Conservation (phyloP, 2,888 invertebrate species). For the Encarsia formosa region DNA sequence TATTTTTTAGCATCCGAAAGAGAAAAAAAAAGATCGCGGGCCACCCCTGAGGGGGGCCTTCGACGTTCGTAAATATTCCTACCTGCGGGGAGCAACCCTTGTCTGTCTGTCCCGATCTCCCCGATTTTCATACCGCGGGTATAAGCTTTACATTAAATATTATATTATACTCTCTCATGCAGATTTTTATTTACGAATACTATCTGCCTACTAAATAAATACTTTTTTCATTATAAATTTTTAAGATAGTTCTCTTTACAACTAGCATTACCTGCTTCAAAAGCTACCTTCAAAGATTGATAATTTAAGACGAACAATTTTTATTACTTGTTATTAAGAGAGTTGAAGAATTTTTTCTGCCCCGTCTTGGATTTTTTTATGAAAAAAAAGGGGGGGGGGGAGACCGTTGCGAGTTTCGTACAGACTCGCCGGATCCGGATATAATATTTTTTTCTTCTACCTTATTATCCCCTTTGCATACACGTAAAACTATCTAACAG, state of each 20-base stretch:
- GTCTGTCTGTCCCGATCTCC: neutral
- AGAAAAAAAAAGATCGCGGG: constrained; percentile 7
- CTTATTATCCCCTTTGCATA: constrained; percentile 43
- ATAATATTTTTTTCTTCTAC: constrained; percentile 33
- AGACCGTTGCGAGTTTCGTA: constrained; percentile 9
- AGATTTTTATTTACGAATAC: too few species aligned
- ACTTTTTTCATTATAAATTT: too few species aligned
- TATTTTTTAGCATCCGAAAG: constrained; percentile 50
- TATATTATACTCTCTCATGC: too few species aligned
- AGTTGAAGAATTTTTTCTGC: neutral
- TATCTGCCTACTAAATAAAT: too few species aligned
- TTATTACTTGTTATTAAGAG: neutral
- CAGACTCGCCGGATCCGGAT: constrained; percentile 24
- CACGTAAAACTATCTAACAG: constrained; percentile 29
- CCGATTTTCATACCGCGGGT: neutral
- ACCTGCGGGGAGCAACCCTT: constrained; percentile 14
- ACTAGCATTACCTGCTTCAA: too few species aligned
- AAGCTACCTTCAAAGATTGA: too few species aligned
- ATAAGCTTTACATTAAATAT: too few species aligned
- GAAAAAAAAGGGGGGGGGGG: constrained; percentile 25
- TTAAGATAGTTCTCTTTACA: too few species aligned
- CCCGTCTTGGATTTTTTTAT: neutral
- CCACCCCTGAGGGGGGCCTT: constrained; percentile 22
- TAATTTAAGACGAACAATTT: too few species aligned
- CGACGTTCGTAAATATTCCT: constrained; percentile 28